Evolutionary conservation across 2,888 invertebrate genomes (phyloP).

Genomic region (Acrobasis suavella): DNA sequence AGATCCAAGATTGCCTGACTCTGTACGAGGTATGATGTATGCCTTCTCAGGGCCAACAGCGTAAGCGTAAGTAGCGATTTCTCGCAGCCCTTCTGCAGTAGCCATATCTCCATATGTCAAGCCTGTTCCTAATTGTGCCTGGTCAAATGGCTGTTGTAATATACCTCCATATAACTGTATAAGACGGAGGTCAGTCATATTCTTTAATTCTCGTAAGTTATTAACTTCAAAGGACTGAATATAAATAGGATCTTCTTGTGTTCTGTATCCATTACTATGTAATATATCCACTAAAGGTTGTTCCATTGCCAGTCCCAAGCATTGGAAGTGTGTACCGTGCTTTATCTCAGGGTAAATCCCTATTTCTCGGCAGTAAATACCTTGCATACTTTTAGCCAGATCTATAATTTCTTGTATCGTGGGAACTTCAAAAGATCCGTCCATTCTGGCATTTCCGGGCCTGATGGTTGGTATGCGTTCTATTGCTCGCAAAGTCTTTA

Average conservation of each 20-base stretch:
- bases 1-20: slow-evolving; percentile 50
- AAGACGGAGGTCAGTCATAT: slow-evolving; percentile 60
- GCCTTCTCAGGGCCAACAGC: slow-evolving; percentile 71
- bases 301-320: slow-evolving; percentile 64
- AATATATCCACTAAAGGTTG: slow-evolving; percentile 58
- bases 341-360: slow-evolving; percentile 75
- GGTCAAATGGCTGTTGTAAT: slow-evolving; percentile 58
- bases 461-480: slow-evolving; percentile 66
- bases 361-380: slow-evolving; percentile 54
- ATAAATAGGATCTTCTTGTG: slow-evolving; percentile 57
- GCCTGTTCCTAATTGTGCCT: slow-evolving; percentile 48
- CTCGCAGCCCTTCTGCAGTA: slow-evolving; percentile 60
- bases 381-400: slow-evolving; percentile 63
- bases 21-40: slow-evolving; percentile 64
- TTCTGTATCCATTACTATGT: slow-evolving; percentile 61
- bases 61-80: slow-evolving; percentile 67
- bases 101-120: slow-evolving; percentile 69
- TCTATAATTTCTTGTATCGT: slow-evolving; percentile 74
- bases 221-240: slow-evolving; percentile 74
- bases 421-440: slow-evolving; percentile 57
- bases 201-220: slow-evolving; percentile 65
- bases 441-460: slow-evolving; percentile 68
- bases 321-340: slow-evolving; percentile 65
- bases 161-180: slow-evolving; percentile 55
- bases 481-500: slow-evolving; percentile 63